Evolutionary conservation across 92 coral and sea anemone genomes (phyloP).

Genomic region (Parazoanthus swiftii): DNA sequence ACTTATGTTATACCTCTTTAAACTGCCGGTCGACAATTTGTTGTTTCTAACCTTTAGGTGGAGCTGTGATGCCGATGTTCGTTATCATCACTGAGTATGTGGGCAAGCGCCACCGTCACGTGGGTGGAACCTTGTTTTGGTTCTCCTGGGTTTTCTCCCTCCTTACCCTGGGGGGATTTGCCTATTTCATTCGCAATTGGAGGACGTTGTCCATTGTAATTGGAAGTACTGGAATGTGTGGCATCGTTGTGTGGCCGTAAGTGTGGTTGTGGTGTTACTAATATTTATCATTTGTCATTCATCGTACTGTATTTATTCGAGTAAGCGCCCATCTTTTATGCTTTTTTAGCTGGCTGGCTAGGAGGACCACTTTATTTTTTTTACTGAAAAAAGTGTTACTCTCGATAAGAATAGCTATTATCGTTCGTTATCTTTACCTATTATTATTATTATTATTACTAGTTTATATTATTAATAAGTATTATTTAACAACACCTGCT

Average conservation of each 20-base stretch:
- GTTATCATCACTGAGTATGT: constrained; percentile 75
- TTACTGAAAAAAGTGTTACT: too few relatives aligned
- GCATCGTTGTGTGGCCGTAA: constrained; percentile 66
- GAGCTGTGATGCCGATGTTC: constrained; percentile 68
- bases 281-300: neutral
- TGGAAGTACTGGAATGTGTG: constrained; percentile 58
- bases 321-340: too few relatives aligned
- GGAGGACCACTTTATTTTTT: too few relatives aligned
- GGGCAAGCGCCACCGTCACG: constrained; percentile 69
- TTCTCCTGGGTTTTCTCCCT: constrained; percentile 61
- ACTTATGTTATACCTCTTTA: too few relatives aligned
- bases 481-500: too few relatives aligned
- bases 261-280: neutral
- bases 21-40: neutral
- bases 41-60: constrained; percentile 53
- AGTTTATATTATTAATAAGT: too few relatives aligned
- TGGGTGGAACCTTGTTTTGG: constrained; percentile 61
- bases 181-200: constrained; percentile 82
- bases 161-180: constrained; percentile 64
- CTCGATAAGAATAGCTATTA: too few relatives aligned
- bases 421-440: too few relatives aligned
- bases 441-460: too few relatives aligned
- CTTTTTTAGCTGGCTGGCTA: too few relatives aligned
- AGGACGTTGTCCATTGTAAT: constrained; percentile 57
- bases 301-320: too few relatives aligned